Percentiles rank a stretch among this genome's conserved stretches.
These are phyloP conservation scores for Hypsibius dujardini DNA, from an alignment of 1,140 invertebrate species.

Conservation along the genomic window DNA sequence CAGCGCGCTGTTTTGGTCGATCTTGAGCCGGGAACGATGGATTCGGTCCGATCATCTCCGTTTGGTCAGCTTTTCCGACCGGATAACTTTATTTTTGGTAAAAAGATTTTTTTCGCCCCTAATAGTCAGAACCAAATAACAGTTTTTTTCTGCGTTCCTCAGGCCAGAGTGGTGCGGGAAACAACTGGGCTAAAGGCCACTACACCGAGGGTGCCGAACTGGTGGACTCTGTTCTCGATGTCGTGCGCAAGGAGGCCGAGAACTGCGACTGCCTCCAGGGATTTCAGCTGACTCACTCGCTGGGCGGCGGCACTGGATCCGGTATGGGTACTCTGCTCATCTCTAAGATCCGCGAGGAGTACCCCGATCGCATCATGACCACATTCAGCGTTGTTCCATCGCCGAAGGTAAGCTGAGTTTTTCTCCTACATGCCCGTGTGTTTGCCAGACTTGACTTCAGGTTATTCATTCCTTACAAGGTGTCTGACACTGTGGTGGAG, in stretches of 20 bases:
- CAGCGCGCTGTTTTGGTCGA: constrained; percentile 42
- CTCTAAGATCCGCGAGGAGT: constrained; percentile 30
- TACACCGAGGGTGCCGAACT: constrained; percentile 52
- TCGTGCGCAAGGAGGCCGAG: constrained; percentile 30
- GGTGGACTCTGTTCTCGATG: constrained; percentile 30
- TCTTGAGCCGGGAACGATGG: constrained; percentile 38
- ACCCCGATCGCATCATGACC: constrained; percentile 25
- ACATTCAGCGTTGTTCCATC: constrained; percentile 22
- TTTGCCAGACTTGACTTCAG: constrained; percentile 26
- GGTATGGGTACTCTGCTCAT: constrained; percentile 30
- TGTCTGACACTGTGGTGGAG: constrained; percentile 32
- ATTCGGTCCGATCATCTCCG: constrained; percentile 31
- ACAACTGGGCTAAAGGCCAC: constrained; percentile 78
- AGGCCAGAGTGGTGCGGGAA: constrained; percentile 41
- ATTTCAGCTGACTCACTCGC: constrained; percentile 24
- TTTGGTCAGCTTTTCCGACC: constrained; percentile 32
- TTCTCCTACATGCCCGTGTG: constrained; percentile 24
- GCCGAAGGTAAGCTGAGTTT: constrained; percentile 19
- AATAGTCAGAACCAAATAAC: too few species aligned
- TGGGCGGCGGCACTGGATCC: constrained; percentile 26
- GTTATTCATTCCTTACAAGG: constrained; percentile 23
- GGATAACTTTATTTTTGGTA: constrained; percentile 32
- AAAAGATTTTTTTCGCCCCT: neutral
- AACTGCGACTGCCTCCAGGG: constrained; percentile 28
- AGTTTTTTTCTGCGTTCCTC: too few species aligned